Conservation (phyloP, 1,140 invertebrate genomes). For the Aphelinus atriplicis region DNA sequence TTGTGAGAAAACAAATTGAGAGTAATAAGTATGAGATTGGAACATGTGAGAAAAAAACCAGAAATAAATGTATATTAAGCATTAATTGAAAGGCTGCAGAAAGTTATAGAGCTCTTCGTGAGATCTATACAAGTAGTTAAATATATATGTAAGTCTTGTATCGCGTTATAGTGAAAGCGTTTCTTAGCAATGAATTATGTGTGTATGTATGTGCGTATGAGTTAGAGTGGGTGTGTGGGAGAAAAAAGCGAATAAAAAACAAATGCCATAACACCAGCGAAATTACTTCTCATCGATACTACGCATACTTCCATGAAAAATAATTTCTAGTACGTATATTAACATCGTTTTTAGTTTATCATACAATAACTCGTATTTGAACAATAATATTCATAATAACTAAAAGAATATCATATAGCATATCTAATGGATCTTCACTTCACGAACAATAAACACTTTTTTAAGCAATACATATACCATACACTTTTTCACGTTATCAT, state of each 20-base stretch:
- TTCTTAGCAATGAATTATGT: constrained; percentile 8
- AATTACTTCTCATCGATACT: constrained; percentile 33
- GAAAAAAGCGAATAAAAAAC: neutral
- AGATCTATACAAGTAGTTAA: constrained; percentile 36
- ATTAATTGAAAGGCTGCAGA: constrained; percentile 36
- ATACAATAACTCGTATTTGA: constrained; percentile 24
- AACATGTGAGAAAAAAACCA: neutral
- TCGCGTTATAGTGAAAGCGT: constrained; percentile 18
- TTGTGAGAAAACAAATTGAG: neutral
- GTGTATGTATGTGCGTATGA: too few relatives aligned
- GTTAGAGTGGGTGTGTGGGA: constrained; percentile 3
- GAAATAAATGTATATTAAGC: constrained; percentile 24
- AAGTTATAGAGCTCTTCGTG: constrained; percentile 4
- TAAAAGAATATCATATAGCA: constrained; percentile 39
- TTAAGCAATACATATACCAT: constrained; percentile 3
- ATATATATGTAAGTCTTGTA: constrained; percentile 31
- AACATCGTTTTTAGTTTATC: constrained; percentile 32
- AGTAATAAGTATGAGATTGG: neutral
- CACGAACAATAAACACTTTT: constrained; percentile 23
- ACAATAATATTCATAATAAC: constrained; percentile 24
- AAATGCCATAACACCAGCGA: constrained; percentile 27
- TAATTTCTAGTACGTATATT: constrained; percentile 29
- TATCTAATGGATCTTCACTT: constrained; percentile 34
- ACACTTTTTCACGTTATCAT: too few relatives aligned
- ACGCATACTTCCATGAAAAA: constrained; percentile 25